These are phyloP conservation scores for Drosophila nigromelanica DNA, from an alignment of 1,140 invertebrate genomes.

Conservation along the genomic window DNA sequence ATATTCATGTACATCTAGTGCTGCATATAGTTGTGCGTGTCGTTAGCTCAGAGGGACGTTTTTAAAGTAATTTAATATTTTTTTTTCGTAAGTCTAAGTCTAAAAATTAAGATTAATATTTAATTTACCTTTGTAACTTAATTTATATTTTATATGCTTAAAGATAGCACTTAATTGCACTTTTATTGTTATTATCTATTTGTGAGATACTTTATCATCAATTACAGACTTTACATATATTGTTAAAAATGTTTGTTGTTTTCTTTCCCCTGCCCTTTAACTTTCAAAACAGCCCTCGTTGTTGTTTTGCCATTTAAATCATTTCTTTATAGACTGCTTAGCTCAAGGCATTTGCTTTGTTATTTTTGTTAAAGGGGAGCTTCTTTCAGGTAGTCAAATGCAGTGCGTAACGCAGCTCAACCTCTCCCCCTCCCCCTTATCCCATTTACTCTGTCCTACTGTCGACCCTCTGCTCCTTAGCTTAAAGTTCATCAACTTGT, in stretches of 20 bases:
- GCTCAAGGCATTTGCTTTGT: slow-evolving; percentile 36
- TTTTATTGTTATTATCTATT: no score
- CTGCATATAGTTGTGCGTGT: not conserved
- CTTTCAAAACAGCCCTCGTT: slow-evolving; percentile 19
- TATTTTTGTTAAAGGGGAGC: slow-evolving; percentile 27
- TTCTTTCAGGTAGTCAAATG: slow-evolving; percentile 32
- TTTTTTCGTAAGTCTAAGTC: not conserved
- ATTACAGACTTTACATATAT: no score
- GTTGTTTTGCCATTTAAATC: slow-evolving; percentile 18
- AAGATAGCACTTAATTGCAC: no score
- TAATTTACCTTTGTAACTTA: no score
- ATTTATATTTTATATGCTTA: no score
- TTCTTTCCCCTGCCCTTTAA: not conserved
- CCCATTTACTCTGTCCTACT: not conserved
- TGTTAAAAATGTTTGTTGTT: no score
- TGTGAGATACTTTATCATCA: no score
- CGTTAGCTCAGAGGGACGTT: not conserved
- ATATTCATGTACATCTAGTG: slow-evolving; percentile 1
- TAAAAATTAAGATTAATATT: no score
- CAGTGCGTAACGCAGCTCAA: slow-evolving; percentile 36
- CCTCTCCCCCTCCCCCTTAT: not conserved
- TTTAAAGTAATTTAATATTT: not conserved
- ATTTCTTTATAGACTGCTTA: slow-evolving; percentile 30
- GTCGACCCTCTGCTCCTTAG: slow-evolving; percentile 7
- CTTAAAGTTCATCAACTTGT: slow-evolving; percentile 75